These are phyloP conservation scores for Rhodophaea formosa DNA, from an alignment of 2,888 invertebrate genomes.

Conservation along the genomic window DNA sequence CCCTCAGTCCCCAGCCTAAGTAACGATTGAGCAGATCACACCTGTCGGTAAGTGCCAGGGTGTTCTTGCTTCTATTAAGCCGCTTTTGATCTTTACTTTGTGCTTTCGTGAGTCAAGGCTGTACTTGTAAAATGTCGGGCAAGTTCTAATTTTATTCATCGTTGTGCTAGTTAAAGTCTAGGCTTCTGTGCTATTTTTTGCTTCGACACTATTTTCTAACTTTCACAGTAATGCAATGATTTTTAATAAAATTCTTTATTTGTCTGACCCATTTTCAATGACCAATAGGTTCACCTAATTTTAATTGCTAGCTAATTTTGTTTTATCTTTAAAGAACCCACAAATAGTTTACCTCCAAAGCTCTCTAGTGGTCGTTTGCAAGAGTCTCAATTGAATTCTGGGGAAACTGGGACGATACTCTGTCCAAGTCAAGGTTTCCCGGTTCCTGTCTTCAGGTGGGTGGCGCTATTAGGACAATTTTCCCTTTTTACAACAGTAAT, in stretches of 20 bases:
- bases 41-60: slow-evolving; percentile 81
- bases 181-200: slow-evolving; percentile 4
- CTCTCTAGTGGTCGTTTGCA: slow-evolving; percentile 81
- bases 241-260: neutral
- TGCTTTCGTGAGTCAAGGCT: slow-evolving; percentile 68
- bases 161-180: slow-evolving; percentile 5
- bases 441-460: slow-evolving; percentile 88
- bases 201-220: neutral
- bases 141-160: slow-evolving; percentile 1
- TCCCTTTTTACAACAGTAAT: neutral
- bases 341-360: slow-evolving; percentile 85
- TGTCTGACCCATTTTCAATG: neutral
- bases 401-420: slow-evolving; percentile 74
- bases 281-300: slow-evolving; percentile 4
- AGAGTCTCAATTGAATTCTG: slow-evolving; percentile 61
- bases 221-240: neutral
- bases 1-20: slow-evolving; percentile 71
- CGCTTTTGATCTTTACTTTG: slow-evolving; percentile 80
- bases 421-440: slow-evolving; percentile 89
- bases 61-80: slow-evolving; percentile 75
- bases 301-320: slow-evolving; percentile 28
- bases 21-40: slow-evolving; percentile 78
- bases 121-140: slow-evolving; percentile 33
- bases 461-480: slow-evolving; percentile 21
- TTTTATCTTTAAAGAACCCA: slow-evolving; percentile 81